Evolutionary conservation across 2,113 vertebrate genomes (phyloP).

Genomic region (Dolichallabes microphthalmus): DNA sequence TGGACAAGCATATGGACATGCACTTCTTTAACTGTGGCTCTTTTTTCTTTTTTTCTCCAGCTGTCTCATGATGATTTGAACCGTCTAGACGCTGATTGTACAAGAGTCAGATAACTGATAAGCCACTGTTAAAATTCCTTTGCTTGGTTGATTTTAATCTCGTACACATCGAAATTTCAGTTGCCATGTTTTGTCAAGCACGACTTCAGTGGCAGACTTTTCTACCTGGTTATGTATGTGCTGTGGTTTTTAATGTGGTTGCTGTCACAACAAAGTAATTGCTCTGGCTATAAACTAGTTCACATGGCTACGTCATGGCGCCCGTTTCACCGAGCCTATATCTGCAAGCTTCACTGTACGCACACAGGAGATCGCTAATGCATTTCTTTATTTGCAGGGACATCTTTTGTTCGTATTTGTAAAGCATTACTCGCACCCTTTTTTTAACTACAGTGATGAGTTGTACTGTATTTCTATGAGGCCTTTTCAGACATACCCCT

Average conservation of each 20-base stretch:
- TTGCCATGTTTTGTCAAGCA: background rate
- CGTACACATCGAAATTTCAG: background rate
- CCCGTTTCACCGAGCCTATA: background rate
- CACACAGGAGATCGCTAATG: background rate
- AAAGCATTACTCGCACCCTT: background rate
- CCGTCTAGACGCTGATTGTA: background rate
- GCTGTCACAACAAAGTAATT: slow-evolving; percentile 39
- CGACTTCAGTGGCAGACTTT: background rate
- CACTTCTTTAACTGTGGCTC: background rate
- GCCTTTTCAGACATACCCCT: background rate
- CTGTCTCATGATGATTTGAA: background rate
- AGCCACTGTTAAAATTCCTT: background rate
- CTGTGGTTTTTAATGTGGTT: background rate
- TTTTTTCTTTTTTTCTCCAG: background rate
- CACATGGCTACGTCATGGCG: slow-evolving; percentile 31
- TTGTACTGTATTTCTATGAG: background rate
- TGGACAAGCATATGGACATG: no score
- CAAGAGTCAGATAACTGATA: background rate
- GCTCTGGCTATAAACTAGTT: slow-evolving; percentile 31
- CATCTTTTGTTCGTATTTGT: slow-evolving; percentile 15
- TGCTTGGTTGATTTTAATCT: background rate
- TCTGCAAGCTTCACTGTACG: background rate
- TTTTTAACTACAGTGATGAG: background rate
- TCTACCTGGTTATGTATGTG: background rate
- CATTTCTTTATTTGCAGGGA: slow-evolving; percentile 7